Conservation (phyloP, 2,888 invertebrate genomes). For the Agonum fuliginosum region DNA sequence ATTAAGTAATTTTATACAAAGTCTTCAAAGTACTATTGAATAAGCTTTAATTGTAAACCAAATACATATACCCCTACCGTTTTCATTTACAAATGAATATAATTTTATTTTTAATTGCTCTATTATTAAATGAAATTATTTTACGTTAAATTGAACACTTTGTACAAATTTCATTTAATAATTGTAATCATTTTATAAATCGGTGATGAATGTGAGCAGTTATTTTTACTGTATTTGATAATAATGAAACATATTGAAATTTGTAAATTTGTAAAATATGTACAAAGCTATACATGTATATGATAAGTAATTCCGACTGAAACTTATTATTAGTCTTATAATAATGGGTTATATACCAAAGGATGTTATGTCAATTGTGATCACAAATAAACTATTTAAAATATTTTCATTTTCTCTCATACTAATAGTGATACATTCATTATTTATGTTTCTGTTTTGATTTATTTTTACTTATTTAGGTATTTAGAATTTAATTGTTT, state of each 20-base stretch:
- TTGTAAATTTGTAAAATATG: conserved; percentile 57
- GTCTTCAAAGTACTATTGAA: conserved; percentile 14
- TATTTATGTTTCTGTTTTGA: neutral
- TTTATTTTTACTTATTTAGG: neutral
- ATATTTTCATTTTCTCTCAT: neutral
- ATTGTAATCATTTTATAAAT: conserved; percentile 19
- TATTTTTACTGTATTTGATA: conserved; percentile 25
- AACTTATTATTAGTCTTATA: conserved; percentile 52
- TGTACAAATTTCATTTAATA: neutral
- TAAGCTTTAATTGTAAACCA: conserved; percentile 35
- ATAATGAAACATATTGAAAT: conserved; percentile 42
- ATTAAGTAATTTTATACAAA: conserved; percentile 38
- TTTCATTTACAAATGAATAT: conserved; percentile 32
- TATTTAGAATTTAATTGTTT: too few relatives aligned
- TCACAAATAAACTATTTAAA: conserved; percentile 58
- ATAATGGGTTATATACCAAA: conserved; percentile 60
- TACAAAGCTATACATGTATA: conserved; percentile 57
- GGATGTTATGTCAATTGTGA: conserved; percentile 59
- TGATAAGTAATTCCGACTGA: conserved; percentile 56
- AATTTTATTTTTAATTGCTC: neutral
- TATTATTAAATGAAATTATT: neutral
- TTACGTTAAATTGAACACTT: neutral
- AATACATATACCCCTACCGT: conserved; percentile 1
- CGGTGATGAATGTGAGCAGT: neutral
- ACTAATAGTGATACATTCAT: neutral